Evolutionary conservation across 1,140 invertebrate genomes (phyloP).

Genomic region (Drosophila carrolli): DNA sequence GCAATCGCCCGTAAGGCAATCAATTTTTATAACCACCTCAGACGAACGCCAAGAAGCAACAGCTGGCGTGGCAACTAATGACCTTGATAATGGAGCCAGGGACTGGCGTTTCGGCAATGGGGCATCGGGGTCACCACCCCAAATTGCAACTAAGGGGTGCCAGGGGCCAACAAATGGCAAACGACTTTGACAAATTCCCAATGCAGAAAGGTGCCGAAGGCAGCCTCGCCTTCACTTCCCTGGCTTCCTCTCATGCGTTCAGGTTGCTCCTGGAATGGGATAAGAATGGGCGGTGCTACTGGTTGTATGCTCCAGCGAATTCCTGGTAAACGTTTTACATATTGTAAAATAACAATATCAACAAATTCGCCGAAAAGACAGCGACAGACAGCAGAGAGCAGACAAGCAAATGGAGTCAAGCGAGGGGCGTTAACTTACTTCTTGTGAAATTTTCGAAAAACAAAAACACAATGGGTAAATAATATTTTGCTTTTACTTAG

Average conservation of each 20-base stretch:
- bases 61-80: slow-evolving; percentile 43
- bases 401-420: not conserved
- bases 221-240: not conserved
- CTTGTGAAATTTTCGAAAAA: not conserved
- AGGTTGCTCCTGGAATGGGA: not conserved
- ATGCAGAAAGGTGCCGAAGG: slow-evolving; percentile 18
- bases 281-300: not conserved
- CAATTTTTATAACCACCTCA: slow-evolving; percentile 57
- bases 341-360: slow-evolving; percentile 74
- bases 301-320: slow-evolving; percentile 25
- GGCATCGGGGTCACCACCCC: too few species aligned
- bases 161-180: slow-evolving; percentile 11
- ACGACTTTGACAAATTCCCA: slow-evolving; percentile 52
- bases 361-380: slow-evolving; percentile 42
- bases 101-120: not conserved
- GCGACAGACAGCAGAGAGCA: slow-evolving; percentile 9
- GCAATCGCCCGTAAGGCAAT: slow-evolving; percentile 54
- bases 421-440: slow-evolving; percentile 1
- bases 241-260: not conserved
- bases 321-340: slow-evolving; percentile 69
- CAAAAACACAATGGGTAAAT: not conserved
- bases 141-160: too few species aligned
- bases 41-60: slow-evolving; percentile 24
- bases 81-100: slow-evolving; percentile 23
- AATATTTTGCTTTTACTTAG: too few species aligned